These are phyloP conservation scores for Poeciliopsis turrubarensis DNA, from an alignment of 2,113 vertebrate genomes.

Conservation along the genomic window DNA sequence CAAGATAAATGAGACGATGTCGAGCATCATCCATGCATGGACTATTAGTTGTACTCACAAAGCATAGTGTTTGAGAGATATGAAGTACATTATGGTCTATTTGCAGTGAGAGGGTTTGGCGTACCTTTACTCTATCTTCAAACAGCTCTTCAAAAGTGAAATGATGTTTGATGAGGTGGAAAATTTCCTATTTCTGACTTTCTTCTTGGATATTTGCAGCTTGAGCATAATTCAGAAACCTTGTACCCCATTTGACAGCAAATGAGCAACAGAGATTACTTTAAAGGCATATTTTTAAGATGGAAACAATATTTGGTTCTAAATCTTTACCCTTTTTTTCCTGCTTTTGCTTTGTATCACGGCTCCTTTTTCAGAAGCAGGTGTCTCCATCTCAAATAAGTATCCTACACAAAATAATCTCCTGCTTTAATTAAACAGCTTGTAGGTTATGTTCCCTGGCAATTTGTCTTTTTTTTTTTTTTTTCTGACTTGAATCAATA, in stretches of 20 bases:
- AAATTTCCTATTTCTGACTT: not conserved
- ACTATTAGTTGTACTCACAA: constrained; percentile 40
- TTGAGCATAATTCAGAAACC: not conserved
- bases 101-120: constrained; percentile 21
- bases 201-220: constrained; percentile 10
- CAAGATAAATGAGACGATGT: constrained; percentile 44
- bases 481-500: constrained; percentile 60
- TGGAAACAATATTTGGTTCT: constrained; percentile 11
- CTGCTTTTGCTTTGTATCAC: not conserved
- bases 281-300: constrained; percentile 15
- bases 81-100: constrained; percentile 41
- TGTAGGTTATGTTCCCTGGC: constrained; percentile 37
- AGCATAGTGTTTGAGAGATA: constrained; percentile 39
- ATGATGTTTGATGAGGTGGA: constrained; percentile 27
- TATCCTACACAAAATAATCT: not conserved
- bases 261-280: constrained; percentile 24
- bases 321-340: not conserved
- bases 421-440: constrained; percentile 51
- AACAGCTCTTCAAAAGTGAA: constrained; percentile 18
- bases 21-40: constrained; percentile 54
- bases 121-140: constrained; percentile 22
- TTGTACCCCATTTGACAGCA: constrained; percentile 3
- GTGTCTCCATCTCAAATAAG: constrained; percentile 15
- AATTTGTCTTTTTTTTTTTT: constrained; percentile 37
- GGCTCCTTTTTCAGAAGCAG: constrained; percentile 28